phyloP scores from a whole-genome alignment of 2,797 vertebrate genomes.

The Acanthurus lineatus region DNA sequence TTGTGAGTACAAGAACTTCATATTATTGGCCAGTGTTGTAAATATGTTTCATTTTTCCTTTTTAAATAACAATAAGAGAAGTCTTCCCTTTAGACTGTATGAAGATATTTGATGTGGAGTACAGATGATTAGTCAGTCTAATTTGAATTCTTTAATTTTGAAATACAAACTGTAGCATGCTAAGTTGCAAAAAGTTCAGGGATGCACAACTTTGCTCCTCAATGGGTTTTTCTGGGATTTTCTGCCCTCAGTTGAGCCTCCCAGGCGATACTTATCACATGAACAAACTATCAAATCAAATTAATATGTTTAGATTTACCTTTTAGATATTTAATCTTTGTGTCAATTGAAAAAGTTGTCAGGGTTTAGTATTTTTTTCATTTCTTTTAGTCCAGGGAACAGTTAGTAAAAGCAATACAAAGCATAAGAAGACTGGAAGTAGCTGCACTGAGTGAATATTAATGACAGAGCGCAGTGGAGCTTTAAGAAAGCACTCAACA shows the following conservation, averaged over 20 bases:
- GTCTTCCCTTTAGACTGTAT: too few species aligned
- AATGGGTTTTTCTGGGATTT: too few species aligned
- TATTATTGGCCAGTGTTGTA: too few species aligned
- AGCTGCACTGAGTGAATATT: constrained; percentile 13
- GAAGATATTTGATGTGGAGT: too few species aligned
- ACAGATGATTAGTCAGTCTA: too few species aligned
- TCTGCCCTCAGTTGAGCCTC: background rate
- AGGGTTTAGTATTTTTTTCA: background rate
- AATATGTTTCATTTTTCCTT: too few species aligned
- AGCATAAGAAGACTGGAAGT: background rate
- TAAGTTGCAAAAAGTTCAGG: too few species aligned
- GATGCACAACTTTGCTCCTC: too few species aligned
- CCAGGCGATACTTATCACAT: background rate
- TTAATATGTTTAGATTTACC: background rate
- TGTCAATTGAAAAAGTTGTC: constrained; percentile 4
- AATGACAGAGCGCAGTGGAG: constrained; percentile 18
- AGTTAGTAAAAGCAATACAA: constrained; percentile 3
- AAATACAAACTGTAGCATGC: too few species aligned
- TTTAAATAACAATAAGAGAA: too few species aligned
- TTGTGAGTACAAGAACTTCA: too few species aligned
- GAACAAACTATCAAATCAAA: background rate
- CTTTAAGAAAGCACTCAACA: constrained; percentile 23
- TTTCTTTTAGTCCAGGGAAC: background rate
- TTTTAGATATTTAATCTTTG: background rate
- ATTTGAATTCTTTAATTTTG: too few species aligned